Evolutionary conservation across 1,140 invertebrate species (phyloP), one percentile per base, ranked within the genome.

Genomic region (Drosophila virilis): DNA sequence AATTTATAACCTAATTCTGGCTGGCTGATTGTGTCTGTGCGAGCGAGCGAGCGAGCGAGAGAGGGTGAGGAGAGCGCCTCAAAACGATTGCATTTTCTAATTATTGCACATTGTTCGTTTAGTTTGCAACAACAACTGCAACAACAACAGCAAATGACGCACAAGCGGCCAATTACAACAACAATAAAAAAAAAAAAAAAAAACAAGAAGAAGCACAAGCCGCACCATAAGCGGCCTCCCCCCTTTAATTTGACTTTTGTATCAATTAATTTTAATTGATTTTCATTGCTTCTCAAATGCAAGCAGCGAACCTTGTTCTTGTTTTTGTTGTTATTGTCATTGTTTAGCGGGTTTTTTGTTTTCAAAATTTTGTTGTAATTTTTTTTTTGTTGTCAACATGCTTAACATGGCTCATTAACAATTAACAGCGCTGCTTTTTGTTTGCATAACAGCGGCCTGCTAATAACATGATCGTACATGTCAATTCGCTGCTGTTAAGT

Each of bases 181-280:
- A 54, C n/a, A 64, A 54, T 40, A n/a, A n/a, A n/a, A n/a, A n/a
- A n/a, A n/a, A n/a, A n/a, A 48, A 22, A 57, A 46, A 45, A 10
- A 28, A 76, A 54, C n/a, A 64, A 54, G 42, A 51, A 22, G 57
- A 46, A 45, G 12, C 59, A 59, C 46, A 60, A 58, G 43, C 60
- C 62, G 10, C 35, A 40, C 54, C 43, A 43, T 51, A 74, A 59
- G 38, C 43, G 70, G 51, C 60, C 71, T 68, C 62, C 60, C 74
- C 51, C 64, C 69, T 69, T 72, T 74, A 74, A 80, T 88, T 88
- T 77, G 84, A 80, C 80, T 89, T 88, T 88, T 89, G 80, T 78
- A 89, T 84, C 85, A 89, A 89, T 89, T 89, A 89, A 84, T 71
- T 89, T 90, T 90, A 89, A 89, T 89, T 89, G 84, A 89, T 89